Percentiles rank a stretch among this genome's conserved stretches.
phyloP scores from a whole-genome alignment of 2,797 vertebrate species.

The Gadopsis marmoratus region DNA sequence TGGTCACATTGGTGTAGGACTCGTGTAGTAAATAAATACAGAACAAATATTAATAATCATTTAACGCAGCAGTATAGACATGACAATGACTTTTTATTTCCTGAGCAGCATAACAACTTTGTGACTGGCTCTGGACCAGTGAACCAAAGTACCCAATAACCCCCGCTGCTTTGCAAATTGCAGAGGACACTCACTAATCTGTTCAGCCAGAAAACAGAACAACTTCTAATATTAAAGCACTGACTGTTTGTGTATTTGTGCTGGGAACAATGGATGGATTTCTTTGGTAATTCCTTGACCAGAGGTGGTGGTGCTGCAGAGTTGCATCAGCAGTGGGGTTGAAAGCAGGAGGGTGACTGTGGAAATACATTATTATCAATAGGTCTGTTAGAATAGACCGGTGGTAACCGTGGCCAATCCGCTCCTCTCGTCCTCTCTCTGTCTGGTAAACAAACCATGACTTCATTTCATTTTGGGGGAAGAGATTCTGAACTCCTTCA shows the following conservation, averaged over 20 bases:
- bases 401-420: conserved; percentile 14
- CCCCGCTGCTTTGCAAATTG: conserved; percentile 64
- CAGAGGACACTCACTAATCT: conserved; percentile 67
- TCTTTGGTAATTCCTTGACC: conserved; percentile 56
- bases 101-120: conserved; percentile 47
- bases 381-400: conserved; percentile 4
- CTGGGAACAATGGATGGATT: conserved; percentile 41
- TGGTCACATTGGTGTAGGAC: background rate
- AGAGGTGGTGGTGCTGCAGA: conserved; percentile 28
- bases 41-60: conserved; percentile 22
- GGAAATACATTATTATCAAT: conserved; percentile 24
- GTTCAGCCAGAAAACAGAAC: conserved; percentile 49
- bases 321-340: conserved; percentile 25
- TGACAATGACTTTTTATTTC: conserved; percentile 40
- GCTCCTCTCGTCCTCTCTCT: conserved; percentile 42
- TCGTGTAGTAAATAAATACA: background rate
- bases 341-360: conserved; percentile 2
- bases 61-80: conserved; percentile 16
- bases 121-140: conserved; percentile 38
- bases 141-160: conserved; percentile 50
- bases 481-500: conserved; percentile 24
- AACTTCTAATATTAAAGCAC: conserved; percentile 44
- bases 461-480: conserved; percentile 42
- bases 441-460: conserved; percentile 45
- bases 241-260: conserved; percentile 41